A percentile compares a stretch with the other conserved stretches of the same genome.
Conservation (phyloP, 1,140 invertebrate genomes). For the Probaryconus sp. region DNA sequence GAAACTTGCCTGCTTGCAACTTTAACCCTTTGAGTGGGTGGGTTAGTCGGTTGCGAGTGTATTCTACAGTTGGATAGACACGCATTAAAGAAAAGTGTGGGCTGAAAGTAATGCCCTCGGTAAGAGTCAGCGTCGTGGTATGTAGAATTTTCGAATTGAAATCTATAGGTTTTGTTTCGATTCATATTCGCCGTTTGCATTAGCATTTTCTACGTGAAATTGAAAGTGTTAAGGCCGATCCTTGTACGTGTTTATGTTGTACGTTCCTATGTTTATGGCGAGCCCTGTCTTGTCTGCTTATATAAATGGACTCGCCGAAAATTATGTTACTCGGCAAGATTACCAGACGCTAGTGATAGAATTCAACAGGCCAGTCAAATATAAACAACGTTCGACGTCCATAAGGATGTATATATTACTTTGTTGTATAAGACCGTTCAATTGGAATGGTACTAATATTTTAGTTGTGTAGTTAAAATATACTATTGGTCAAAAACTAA, state of each 20-base stretch:
- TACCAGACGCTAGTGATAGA: slow-evolving; percentile 7
- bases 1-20: slow-evolving; percentile 8
- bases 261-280: slow-evolving; percentile 24
- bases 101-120: slow-evolving; percentile 33
- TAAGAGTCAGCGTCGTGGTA: not conserved
- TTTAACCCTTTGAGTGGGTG: slow-evolving; percentile 52
- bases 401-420: too few relatives aligned
- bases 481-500: too few relatives aligned
- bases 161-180: slow-evolving; percentile 40
- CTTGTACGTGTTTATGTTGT: too few relatives aligned
- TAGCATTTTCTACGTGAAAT: slow-evolving; percentile 33
- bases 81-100: slow-evolving; percentile 49
- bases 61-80: slow-evolving; percentile 8
- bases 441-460: too few relatives aligned
- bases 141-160: slow-evolving; percentile 41
- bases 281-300: not conserved
- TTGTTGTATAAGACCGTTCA: too few relatives aligned
- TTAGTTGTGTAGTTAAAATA: too few relatives aligned
- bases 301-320: slow-evolving; percentile 5
- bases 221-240: slow-evolving; percentile 32
- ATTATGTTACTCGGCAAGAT: not conserved
- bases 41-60: slow-evolving; percentile 48
- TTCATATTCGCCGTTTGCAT: slow-evolving; percentile 33
- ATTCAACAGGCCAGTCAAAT: too few relatives aligned
- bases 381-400: too few relatives aligned